Percentiles rank a stretch among this genome's conserved stretches.
These are phyloP conservation scores for Mus pahari DNA, from an alignment of 2,113 vertebrate genomes.

Conservation along the genomic window DNA sequence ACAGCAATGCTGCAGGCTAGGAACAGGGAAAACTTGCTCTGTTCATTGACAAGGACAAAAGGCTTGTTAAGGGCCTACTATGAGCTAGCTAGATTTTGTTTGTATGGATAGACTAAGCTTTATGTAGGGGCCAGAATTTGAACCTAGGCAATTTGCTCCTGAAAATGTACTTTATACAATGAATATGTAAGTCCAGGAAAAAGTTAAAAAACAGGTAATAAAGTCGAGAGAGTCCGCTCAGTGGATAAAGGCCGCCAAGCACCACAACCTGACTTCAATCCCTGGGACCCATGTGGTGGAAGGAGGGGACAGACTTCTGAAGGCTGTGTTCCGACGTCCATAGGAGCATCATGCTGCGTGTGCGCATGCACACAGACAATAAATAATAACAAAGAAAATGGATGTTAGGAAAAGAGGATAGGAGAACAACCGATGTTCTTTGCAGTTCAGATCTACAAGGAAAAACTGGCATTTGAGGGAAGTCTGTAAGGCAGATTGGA, in stretches of 20 bases:
- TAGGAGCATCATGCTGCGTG: neutral
- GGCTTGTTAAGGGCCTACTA: neutral
- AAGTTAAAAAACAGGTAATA: neutral
- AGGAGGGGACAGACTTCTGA: neutral
- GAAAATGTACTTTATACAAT: neutral
- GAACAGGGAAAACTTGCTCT: neutral
- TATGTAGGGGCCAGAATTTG: neutral
- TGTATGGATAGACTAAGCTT: neutral
- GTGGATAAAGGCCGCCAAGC: neutral
- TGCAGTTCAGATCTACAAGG: neutral
- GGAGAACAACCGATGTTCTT: neutral
- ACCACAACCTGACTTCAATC: neutral
- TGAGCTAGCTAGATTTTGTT: constrained; percentile 15
- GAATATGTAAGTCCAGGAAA: too few relatives aligned
- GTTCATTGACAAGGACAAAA: neutral
- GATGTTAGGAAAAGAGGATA: neutral
- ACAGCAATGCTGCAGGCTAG: neutral
- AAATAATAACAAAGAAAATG: neutral
- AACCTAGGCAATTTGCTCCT: constrained; percentile 7
- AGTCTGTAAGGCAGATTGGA: neutral
- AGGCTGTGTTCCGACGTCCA: neutral
- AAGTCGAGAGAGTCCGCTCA: neutral
- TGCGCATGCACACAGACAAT: neutral
- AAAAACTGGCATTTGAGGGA: neutral
- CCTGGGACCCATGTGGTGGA: neutral